phyloP scores from a whole-genome alignment of 2,888 invertebrate species.

The Hypomecis punctinalis region DNA sequence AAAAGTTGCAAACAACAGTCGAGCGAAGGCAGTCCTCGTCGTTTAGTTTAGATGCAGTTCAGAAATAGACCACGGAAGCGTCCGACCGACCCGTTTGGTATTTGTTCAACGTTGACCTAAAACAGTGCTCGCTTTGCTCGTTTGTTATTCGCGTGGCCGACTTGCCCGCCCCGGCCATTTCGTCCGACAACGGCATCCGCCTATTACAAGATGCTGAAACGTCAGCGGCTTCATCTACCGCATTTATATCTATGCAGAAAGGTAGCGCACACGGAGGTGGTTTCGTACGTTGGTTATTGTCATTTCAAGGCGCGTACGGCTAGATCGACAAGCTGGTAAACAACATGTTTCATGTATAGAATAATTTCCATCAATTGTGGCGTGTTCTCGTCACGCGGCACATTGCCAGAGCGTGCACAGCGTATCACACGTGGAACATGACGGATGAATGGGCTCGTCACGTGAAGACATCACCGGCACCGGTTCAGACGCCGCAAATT shows the following conservation, averaged over 20 bases:
- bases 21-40: slow-evolving; percentile 66
- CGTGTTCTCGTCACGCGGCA: slow-evolving; percentile 74
- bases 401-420: slow-evolving; percentile 70
- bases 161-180: slow-evolving; percentile 60
- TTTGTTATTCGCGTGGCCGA: slow-evolving; percentile 80
- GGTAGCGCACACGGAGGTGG: too few species aligned
- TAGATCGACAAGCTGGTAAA: slow-evolving; percentile 41
- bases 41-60: slow-evolving; percentile 78
- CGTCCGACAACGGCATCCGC: slow-evolving; percentile 51
- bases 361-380: slow-evolving; percentile 61
- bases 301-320: slow-evolving; percentile 3
- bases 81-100: slow-evolving; percentile 84
- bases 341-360: slow-evolving; percentile 48
- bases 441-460: slow-evolving; percentile 78
- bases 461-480: slow-evolving; percentile 52
- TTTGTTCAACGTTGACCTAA: slow-evolving; percentile 85
- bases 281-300: slow-evolving; percentile 19
- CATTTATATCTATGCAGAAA: slow-evolving; percentile 6
- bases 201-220: slow-evolving; percentile 35
- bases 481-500: slow-evolving; percentile 26
- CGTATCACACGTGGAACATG: slow-evolving; percentile 71
- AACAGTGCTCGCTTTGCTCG: slow-evolving; percentile 83
- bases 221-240: slow-evolving; percentile 13
- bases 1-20: slow-evolving; percentile 64
- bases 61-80: slow-evolving; percentile 84